Evolutionary conservation across 92 coral and sea anemone species (phyloP).

Genomic region (Actinernus sp.): DNA sequence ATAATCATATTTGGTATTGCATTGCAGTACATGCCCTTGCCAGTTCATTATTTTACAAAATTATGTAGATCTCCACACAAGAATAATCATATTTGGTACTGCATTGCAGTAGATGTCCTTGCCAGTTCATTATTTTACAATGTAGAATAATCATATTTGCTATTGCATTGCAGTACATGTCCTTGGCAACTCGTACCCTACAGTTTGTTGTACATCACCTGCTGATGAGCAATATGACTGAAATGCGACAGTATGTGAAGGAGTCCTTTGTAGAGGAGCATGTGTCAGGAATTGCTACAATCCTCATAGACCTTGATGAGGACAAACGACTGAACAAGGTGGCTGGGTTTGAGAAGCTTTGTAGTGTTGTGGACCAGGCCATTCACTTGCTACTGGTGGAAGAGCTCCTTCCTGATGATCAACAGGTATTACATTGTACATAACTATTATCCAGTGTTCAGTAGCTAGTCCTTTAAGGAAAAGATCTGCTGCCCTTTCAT

Average conservation of each 20-base stretch:
- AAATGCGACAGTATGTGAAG: conserved; percentile 70
- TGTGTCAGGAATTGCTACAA: conserved; percentile 66
- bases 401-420: conserved; percentile 60
- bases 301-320: conserved; percentile 82
- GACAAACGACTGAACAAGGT: conserved; percentile 36
- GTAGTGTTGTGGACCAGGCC: conserved; percentile 76
- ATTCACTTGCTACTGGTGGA: conserved; percentile 80
- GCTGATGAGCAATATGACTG: conserved; percentile 62
- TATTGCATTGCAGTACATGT: conserved; percentile 69
- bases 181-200: conserved; percentile 82
- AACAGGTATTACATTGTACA: conserved; percentile 76
- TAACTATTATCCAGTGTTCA: background rate
- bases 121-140: no score
- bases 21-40: no score
- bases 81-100: no score
- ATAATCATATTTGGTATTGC: no score
- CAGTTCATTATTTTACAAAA: no score
- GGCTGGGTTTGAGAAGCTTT: conserved; percentile 68
- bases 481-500: no score
- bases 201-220: conserved; percentile 87
- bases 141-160: no score
- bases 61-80: no score
- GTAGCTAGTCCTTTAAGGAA: no score
- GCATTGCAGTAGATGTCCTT: no score
- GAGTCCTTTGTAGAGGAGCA: conserved; percentile 67